Evolutionary conservation across 1,140 invertebrate species (phyloP), one percentile per base, ranked within the genome.

Genomic region (Sitodiplosis mosellana): DNA sequence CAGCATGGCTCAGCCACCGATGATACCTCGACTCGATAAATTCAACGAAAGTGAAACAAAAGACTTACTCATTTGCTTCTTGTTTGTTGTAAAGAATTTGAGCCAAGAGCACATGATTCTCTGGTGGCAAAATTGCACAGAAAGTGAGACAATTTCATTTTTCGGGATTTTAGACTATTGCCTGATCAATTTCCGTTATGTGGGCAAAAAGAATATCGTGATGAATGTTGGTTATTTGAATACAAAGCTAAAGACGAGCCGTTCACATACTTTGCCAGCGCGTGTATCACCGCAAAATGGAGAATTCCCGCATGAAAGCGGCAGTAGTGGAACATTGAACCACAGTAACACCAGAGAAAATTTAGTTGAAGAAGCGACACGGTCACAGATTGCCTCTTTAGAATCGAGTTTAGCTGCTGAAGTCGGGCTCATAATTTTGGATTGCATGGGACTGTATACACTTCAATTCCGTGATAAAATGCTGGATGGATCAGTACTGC

Each of bases 321-420:
- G 51, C 12, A 56, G 59, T n/a, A 71, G 71, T 6, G 68, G 72
- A 6, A 77, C 74, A 14, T 54, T 77, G 1, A 71, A 56, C 60
- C 22, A 72, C 57, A 54, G 68, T 53, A 67, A 75, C 53, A 68
- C 60, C 18, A 57, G 73, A 15, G 74, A 77, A 45, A 74, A 72
- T 60, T 58, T 76, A 15, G 55, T 73, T 42, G 69, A 63, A n/a
- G 49, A 56, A 1, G 51, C 55, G 4, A 57, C 55, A 1, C 43
- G 53, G 7, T 53, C 48, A 2, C 60, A 62, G 34, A 40, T 57
- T 51, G 62, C 62, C 12, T 57, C 85, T 2, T 69, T 87, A 4
- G 87, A 92, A 59, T 88, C 85, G 7, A 89, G 91, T 65, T 69
- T 95, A 55, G 79, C 87, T 0, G 86, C 87, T 15, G 91, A 96